A percentile compares a stretch with the other conserved stretches of the same genome.
phyloP scores from a whole-genome alignment of 2,797 vertebrate genomes.

The Pangasius djambal region DNA sequence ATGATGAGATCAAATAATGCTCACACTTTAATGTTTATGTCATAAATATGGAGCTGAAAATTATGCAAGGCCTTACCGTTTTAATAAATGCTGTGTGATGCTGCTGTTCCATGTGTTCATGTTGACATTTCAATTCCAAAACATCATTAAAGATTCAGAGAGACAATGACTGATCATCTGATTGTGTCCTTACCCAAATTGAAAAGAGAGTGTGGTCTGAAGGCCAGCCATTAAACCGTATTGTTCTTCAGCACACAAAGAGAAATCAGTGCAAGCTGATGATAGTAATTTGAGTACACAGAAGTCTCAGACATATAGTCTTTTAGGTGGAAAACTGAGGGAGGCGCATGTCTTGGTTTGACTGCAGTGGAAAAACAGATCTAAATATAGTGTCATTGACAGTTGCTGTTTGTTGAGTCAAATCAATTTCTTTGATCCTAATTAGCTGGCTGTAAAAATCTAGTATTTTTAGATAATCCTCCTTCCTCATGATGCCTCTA shows the following conservation, averaged over 20 bases:
- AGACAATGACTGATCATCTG: slow-evolving; percentile 46
- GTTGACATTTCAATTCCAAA: slow-evolving; percentile 52
- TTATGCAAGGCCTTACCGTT: slow-evolving; percentile 31
- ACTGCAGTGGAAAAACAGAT: not conserved
- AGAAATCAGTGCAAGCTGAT: slow-evolving; percentile 68
- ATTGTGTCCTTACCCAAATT: slow-evolving; percentile 64
- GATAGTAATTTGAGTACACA: slow-evolving; percentile 71
- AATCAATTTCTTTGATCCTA: slow-evolving; percentile 27
- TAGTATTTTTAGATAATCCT: not conserved
- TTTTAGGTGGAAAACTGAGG: slow-evolving; percentile 13
- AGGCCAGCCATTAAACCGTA: slow-evolving; percentile 65
- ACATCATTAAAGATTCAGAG: slow-evolving; percentile 60
- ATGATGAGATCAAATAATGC: slow-evolving; percentile 44
- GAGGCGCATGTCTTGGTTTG: slow-evolving; percentile 45
- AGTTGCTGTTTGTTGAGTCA: slow-evolving; percentile 30
- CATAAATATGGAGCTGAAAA: slow-evolving; percentile 23
- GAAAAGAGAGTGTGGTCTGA: slow-evolving; percentile 58
- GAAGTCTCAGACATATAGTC: slow-evolving; percentile 52
- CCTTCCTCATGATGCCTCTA: not conserved
- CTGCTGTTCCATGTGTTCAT: slow-evolving; percentile 29
- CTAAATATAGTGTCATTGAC: slow-evolving; percentile 25
- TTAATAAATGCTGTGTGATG: slow-evolving; percentile 11
- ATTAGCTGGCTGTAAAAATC: slow-evolving; percentile 37
- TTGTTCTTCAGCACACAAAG: slow-evolving; percentile 57
- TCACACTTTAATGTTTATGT: slow-evolving; percentile 14